Conservation (phyloP, 2,113 vertebrate species). For the Apodemus sylvaticus region DNA sequence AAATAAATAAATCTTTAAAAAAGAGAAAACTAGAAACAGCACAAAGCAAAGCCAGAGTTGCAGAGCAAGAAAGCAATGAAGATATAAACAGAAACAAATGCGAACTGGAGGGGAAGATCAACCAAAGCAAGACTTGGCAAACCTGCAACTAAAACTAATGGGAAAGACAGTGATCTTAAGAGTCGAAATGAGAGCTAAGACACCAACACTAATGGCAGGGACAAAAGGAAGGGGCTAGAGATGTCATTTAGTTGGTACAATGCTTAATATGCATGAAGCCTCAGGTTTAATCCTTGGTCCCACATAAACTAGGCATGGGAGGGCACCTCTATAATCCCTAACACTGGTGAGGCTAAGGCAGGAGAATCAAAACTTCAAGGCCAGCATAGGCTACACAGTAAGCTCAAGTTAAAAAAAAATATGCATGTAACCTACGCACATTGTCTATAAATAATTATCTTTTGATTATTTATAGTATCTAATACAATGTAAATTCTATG, state of each 20-base stretch:
- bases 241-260: background rate
- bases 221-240: background rate
- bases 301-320: background rate
- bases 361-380: background rate
- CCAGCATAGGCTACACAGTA: background rate
- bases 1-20: background rate
- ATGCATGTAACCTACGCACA: background rate
- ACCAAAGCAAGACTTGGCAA: background rate
- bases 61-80: background rate
- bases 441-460: background rate
- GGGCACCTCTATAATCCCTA: background rate
- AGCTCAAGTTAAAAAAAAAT: background rate
- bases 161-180: background rate
- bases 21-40: background rate
- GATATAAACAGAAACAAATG: background rate
- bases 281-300: background rate
- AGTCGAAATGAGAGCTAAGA: background rate
- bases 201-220: background rate
- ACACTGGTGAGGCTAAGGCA: background rate
- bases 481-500: background rate
- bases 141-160: background rate
- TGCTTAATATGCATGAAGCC: background rate
- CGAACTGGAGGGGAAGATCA: background rate
- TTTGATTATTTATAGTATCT: background rate
- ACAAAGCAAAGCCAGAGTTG: background rate